Evolutionary conservation across 2,113 vertebrate genomes (phyloP).

Genomic region (Pelecanoides urinatrix): DNA sequence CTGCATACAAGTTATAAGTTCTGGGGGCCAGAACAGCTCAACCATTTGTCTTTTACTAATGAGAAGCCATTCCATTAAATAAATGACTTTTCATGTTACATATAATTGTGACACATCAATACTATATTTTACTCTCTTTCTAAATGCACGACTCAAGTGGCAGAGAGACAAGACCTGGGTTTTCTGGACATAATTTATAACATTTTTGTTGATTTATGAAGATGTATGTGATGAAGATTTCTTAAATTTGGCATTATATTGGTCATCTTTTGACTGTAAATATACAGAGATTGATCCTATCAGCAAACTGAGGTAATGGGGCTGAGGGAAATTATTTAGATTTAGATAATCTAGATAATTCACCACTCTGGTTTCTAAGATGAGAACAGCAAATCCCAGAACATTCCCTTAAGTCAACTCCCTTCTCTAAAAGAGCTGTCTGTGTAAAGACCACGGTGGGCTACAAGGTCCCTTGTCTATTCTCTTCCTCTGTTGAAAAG

Average conservation of each 20-base stretch:
- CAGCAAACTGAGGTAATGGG: neutral
- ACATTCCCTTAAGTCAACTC: neutral
- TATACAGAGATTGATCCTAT: neutral
- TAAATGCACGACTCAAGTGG: neutral
- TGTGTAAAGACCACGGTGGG: neutral
- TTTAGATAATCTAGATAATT: neutral
- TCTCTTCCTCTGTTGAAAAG: neutral
- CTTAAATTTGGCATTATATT: neutral
- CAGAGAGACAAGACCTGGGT: neutral
- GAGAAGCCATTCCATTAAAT: neutral
- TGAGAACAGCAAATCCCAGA: neutral
- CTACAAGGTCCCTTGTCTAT: neutral
- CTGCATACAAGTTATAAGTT: neutral
- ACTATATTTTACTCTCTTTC: neutral
- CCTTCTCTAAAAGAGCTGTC: neutral
- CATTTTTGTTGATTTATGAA: neutral
- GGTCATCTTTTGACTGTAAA: neutral
- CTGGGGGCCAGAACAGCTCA: neutral
- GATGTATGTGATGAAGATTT: neutral
- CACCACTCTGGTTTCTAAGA: neutral
- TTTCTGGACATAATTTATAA: neutral
- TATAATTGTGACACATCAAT: neutral
- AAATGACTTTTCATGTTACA: neutral
- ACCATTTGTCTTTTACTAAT: neutral
- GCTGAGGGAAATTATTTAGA: neutral